Percentiles rank a stretch among this genome's conserved stretches.
Conservation (phyloP, 2,888 invertebrate genomes). For the Coelopa pilipes region DNA sequence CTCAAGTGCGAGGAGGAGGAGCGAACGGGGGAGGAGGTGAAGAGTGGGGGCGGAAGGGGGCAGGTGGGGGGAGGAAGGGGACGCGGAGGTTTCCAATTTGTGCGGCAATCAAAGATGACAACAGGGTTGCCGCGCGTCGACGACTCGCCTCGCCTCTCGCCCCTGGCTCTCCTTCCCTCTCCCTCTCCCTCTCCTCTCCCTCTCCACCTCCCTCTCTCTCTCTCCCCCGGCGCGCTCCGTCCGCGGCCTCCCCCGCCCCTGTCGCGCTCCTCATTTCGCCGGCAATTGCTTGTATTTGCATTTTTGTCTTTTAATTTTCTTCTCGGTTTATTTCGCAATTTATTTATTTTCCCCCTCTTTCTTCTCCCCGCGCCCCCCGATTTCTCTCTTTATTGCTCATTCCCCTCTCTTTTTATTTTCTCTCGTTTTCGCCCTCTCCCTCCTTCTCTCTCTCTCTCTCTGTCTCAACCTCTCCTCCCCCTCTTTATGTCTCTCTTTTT, state of each 20-base stretch:
- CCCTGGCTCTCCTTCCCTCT: too few species aligned
- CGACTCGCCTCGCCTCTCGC: not conserved
- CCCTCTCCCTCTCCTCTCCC: not conserved
- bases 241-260: too few species aligned
- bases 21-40: not conserved
- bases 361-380: not conserved
- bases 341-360: not conserved
- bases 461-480: too few species aligned
- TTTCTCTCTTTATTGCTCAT: not conserved
- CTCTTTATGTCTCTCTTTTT: too few species aligned
- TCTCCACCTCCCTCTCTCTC: not conserved
- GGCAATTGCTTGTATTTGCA: not conserved
- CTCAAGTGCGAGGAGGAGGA: constrained; percentile 4
- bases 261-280: not conserved
- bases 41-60: not conserved
- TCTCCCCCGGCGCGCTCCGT: too few species aligned
- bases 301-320: constrained; percentile 9
- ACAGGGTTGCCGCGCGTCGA: not conserved
- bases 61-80: not conserved
- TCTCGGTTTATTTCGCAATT: constrained; percentile 42
- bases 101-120: constrained; percentile 8
- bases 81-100: not conserved
- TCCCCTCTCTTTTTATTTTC: not conserved
- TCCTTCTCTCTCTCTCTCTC: too few species aligned
- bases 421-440: not conserved